Conservation (phyloP, 2,888 invertebrate genomes). For the Phasia obesa region DNA sequence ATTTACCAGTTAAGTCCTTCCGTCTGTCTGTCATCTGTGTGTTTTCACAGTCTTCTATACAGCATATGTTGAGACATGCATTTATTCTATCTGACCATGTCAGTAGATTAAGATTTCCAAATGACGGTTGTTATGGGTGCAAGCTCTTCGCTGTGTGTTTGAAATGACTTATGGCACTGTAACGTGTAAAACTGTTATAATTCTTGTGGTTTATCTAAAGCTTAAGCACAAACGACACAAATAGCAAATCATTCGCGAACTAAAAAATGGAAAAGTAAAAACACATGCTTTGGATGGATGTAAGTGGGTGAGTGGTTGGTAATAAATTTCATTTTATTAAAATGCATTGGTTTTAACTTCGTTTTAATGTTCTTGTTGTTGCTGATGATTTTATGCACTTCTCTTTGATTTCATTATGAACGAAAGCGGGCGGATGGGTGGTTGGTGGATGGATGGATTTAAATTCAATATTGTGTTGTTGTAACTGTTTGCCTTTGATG, state of each 20-base stretch:
- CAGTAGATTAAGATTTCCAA: conserved; percentile 52
- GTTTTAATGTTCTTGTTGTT: conserved; percentile 40
- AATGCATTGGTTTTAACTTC: conserved; percentile 62
- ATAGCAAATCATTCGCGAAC: conserved; percentile 27
- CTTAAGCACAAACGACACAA: conserved; percentile 33
- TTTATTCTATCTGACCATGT: conserved; percentile 61
- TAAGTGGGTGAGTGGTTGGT: conserved; percentile 49
- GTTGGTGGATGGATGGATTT: conserved; percentile 34
- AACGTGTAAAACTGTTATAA: conserved; percentile 81
- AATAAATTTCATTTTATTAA: conserved; percentile 74
- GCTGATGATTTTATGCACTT: conserved; percentile 54
- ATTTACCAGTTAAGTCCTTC: too few species aligned
- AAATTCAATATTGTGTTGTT: conserved; percentile 16
- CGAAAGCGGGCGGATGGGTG: conserved; percentile 17
- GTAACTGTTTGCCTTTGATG: conserved; percentile 41
- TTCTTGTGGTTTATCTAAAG: conserved; percentile 77
- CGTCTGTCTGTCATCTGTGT: conserved; percentile 36
- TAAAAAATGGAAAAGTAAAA: background rate
- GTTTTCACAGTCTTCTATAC: conserved; percentile 57
- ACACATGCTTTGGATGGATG: conserved; percentile 10
- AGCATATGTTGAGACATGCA: conserved; percentile 79
- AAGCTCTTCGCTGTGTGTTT: conserved; percentile 34
- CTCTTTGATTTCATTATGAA: conserved; percentile 49
- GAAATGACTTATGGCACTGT: conserved; percentile 80
- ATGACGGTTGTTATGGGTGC: conserved; percentile 61